phyloP scores from a whole-genome alignment of 2,888 invertebrate species.

The Eurois occulta region DNA sequence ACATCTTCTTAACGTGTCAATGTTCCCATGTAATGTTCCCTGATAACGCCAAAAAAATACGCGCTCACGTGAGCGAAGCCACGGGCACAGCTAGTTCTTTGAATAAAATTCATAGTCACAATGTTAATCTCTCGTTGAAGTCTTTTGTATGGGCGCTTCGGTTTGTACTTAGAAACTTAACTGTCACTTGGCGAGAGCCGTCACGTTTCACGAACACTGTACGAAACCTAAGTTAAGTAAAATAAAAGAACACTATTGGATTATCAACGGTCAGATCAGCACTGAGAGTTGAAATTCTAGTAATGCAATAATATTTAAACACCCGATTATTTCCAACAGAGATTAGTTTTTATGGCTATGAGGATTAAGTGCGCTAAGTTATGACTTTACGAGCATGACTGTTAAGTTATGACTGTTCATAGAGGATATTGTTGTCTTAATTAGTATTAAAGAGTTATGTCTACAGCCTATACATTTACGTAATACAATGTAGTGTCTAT shows the following conservation, averaged over 20 bases:
- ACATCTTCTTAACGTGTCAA: too few relatives aligned
- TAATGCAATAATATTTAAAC: neutral
- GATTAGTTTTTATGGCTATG: neutral
- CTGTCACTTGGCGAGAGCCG: slow-evolving; percentile 14
- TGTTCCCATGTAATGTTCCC: too few relatives aligned
- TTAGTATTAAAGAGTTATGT: neutral
- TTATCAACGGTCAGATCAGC: neutral
- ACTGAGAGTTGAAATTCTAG: neutral
- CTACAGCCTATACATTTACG: too few relatives aligned
- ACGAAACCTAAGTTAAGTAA: neutral
- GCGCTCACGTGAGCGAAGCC: too few relatives aligned
- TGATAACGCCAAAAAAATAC: too few relatives aligned
- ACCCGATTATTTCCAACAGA: neutral
- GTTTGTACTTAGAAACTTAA: slow-evolving; percentile 35
- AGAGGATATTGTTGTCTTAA: neutral
- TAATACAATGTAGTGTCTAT: neutral
- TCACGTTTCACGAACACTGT: neutral
- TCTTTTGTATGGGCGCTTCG: slow-evolving; percentile 73
- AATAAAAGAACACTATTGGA: neutral
- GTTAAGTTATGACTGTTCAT: neutral
- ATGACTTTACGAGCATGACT: neutral
- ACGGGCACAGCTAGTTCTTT: too few relatives aligned
- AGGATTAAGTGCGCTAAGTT: neutral
- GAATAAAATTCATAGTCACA: neutral
- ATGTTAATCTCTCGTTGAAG: slow-evolving; percentile 72